Conservation (phyloP, 2,797 vertebrate species). For the Sebastes taczanowskii region DNA sequence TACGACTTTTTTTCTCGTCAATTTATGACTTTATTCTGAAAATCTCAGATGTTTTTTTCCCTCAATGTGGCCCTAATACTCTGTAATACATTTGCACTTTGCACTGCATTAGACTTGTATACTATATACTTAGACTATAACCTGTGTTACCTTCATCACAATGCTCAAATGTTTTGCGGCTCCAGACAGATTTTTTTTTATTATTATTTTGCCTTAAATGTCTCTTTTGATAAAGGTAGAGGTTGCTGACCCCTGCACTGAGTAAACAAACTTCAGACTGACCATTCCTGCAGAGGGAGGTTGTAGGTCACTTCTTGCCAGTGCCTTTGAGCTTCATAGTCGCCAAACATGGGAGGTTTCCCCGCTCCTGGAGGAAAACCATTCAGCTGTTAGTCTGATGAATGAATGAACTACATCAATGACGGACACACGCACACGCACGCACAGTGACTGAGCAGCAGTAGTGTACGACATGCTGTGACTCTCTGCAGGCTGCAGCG, state of each 20-base stretch:
- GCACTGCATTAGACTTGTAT: no score
- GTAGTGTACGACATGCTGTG: no score
- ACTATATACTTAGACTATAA: fast-evolving
- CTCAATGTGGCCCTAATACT: no score
- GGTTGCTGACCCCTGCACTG: neutral
- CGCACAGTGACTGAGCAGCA: neutral
- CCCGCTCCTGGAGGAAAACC: conserved; percentile 85
- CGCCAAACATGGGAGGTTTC: conserved; percentile 95
- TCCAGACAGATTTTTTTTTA: no score
- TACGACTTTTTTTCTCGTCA: no score
- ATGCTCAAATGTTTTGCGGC: no score
- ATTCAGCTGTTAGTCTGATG: conserved; percentile 31
- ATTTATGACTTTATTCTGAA: no score
- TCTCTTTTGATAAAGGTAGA: no score
- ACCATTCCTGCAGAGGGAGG: conserved; percentile 92
- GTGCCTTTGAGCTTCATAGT: conserved; percentile 98
- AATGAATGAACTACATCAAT: neutral
- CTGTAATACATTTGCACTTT: no score
- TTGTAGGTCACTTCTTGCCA: conserved; percentile 98
- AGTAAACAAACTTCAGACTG: conserved; percentile 54
- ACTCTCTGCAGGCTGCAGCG: neutral
- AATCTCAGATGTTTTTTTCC: no score
- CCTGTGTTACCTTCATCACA: no score
- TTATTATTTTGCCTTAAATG: no score
- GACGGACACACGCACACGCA: neutral